Conservation (phyloP, 2,888 invertebrate species). For the Drosophila parthenogenetica region DNA sequence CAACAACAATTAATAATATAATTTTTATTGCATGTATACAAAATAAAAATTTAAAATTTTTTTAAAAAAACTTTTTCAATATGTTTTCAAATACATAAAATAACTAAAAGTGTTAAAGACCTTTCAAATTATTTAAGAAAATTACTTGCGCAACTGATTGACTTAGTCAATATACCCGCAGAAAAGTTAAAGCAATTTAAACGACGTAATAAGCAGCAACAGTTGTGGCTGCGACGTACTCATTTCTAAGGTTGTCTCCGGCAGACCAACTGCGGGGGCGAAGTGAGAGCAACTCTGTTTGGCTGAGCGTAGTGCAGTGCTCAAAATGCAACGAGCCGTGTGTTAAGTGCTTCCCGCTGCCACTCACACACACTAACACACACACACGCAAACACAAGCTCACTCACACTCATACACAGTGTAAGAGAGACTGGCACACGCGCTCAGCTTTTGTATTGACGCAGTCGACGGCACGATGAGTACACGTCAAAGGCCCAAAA, state of each 20-base stretch:
- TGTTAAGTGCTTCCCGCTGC: constrained; percentile 56
- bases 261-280: not conserved
- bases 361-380: constrained; percentile 12
- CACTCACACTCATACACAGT: constrained; percentile 11
- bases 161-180: constrained; percentile 7
- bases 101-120: no score
- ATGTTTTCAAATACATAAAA: no score
- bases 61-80: no score
- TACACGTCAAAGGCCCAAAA: constrained; percentile 40
- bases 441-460: constrained; percentile 70
- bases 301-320: constrained; percentile 55
- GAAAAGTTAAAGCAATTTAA: constrained; percentile 7
- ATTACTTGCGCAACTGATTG: not conserved
- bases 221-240: constrained; percentile 50
- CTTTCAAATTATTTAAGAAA: no score
- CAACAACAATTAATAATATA: no score
- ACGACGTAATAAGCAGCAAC: constrained; percentile 63
- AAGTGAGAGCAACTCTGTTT: constrained; percentile 21
- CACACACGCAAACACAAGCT: constrained; percentile 10
- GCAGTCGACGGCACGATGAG: constrained; percentile 55
- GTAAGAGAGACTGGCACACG: constrained; percentile 39
- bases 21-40: no score
- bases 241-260: constrained; percentile 17
- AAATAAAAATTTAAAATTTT: no score
- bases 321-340: constrained; percentile 63